Evolutionary conservation across 1,140 invertebrate genomes (phyloP), one percentile per base, ranked within the genome.

Genomic region (Notospermus geniculatus): DNA sequence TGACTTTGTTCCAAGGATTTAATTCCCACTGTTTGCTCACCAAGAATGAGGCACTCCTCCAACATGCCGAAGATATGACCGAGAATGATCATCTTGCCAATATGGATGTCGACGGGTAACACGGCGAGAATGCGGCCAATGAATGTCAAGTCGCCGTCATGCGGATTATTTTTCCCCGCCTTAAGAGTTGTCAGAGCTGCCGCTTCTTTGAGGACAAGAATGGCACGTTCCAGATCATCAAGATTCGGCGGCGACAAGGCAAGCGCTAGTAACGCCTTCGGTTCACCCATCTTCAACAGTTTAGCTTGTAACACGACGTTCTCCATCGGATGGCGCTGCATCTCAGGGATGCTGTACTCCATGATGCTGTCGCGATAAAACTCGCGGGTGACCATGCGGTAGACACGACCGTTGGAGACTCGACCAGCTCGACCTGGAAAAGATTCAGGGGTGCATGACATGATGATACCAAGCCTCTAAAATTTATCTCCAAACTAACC

Each of bases 131-230:
- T 84, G 29, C 81, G 82, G 0, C 96, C 96, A 62, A 97, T 82
- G 76, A 88, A 89, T 0, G 93, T 97, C 15, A 98, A 70, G 61
- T 95, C 89, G n/a, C 95, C 95, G 82, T 97, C 93, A 39, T 87
- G 81, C 15, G 76, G 71, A 45, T 82, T 79, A 63, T 84, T 81
- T n/a, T 80, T 62, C 52, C 84, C 80, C 19, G 84, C 64, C 0
- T 81, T 86, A 36, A 86, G 83, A 0, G 72, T 65, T 25, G 87
- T 83, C 2, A 97, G 70, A 2, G 84, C 83, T 25, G 84, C 84
- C 54, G 84, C 87, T 84, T 96, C 92, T 84, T 97, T 97, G 0
- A 98, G 81, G 36, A 87, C 78, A 7, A 94, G 81, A 57, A 97
- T 84, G 1, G 93, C 93, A 15, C 86, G 83, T 52, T 88, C 84